Evolutionary conservation across 2,888 invertebrate species (phyloP), one percentile per base, ranked within the genome.

Genomic region (Zygaena filipendulae): DNA sequence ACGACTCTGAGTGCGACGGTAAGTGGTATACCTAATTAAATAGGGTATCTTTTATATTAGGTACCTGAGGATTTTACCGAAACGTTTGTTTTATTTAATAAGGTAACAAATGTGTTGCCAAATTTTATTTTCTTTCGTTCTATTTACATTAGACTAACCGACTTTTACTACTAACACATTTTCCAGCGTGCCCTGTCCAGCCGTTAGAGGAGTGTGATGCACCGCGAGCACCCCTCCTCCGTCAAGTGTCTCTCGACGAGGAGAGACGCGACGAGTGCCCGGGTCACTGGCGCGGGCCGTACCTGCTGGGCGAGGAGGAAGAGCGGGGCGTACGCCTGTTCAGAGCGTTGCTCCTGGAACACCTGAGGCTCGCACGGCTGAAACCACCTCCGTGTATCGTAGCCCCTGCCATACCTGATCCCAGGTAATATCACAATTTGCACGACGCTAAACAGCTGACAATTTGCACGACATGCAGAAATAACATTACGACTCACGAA

Each of bases 261-360:
- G 81, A 81, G 36, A 48, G 81, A 0, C 59, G 70, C 0, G 79
- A 79, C 30, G 79, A 77, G 45, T 81, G 72, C 36, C 81, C 67
- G 30, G 82, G 80, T 1, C 82, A 81, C 40, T 82, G 80, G 68
- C 45, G 62, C 24, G 68, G 71, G 0, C 54, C 61, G 0, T 63
- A 66, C 11, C 51, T 72, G 3, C 69, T 64, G 26, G 81, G 71
- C 0, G 75, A 77, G 13, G 80, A 77, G 28, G 74, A 74, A 12
- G 74, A 82, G 50, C 54, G 66, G 39, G 70, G 82, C 13, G 70
- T 82, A 40, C 39, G 81, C 44, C 52, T 84, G 53, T 69, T 83
- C 66, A 46, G 77, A 25, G 64, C 72, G n/a, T 33, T 83, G 42
- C 39, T 80, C 30, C 52, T 80, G 32, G 72, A 71, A 43, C 75